These are phyloP conservation scores for Balaeniceps rex DNA, from an alignment of 2,113 vertebrate genomes.

Conservation along the genomic window DNA sequence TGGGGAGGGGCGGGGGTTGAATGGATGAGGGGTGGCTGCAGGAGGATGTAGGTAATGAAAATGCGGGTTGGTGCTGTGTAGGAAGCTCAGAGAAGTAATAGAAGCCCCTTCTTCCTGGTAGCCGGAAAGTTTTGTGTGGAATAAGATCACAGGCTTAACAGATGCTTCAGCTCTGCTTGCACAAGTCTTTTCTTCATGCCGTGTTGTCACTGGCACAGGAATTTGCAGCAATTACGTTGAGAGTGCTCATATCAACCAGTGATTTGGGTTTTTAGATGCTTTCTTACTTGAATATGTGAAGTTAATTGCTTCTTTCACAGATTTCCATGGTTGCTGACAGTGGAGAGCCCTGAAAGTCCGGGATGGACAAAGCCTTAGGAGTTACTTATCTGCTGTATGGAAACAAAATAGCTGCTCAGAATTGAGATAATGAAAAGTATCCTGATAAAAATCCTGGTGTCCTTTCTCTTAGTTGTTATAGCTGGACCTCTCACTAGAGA, in stretches of 20 bases:
- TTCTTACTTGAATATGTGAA: neutral
- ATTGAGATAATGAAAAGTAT: neutral
- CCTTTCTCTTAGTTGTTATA: neutral
- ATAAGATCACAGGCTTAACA: neutral
- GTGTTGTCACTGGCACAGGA: neutral
- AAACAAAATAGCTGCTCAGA: neutral
- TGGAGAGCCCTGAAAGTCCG: neutral
- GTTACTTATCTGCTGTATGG: neutral
- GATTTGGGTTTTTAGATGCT: neutral
- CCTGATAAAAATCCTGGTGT: neutral
- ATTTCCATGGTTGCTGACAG: neutral
- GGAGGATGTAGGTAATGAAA: neutral
- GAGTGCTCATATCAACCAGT: neutral
- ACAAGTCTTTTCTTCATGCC: neutral
- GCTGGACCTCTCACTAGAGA: neutral
- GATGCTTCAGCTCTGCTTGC: slow-evolving; percentile 1
- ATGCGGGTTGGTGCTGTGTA: neutral
- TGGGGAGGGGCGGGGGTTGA: neutral
- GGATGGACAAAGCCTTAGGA: neutral
- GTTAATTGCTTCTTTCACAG: neutral
- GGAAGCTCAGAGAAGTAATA: neutral
- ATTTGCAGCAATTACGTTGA: neutral
- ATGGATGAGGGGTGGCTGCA: neutral
- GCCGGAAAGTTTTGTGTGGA: slow-evolving; percentile 4
- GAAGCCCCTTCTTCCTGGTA: slow-evolving; percentile 2